phyloP scores from a whole-genome alignment of 2,113 vertebrate genomes.

The Forbesichthys papilliferus region DNA sequence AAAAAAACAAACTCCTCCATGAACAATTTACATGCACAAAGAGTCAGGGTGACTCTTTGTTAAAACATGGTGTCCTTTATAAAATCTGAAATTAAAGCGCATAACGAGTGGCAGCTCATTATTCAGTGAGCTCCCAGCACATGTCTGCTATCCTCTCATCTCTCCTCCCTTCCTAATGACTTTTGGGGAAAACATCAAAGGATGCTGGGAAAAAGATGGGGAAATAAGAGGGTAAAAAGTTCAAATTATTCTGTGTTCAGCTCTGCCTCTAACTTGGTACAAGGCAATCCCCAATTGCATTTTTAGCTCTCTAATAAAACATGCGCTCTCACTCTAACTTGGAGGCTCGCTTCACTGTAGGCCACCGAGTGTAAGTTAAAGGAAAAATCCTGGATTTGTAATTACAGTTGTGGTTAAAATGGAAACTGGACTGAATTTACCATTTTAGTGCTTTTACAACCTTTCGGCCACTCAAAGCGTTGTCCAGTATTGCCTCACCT shows the following conservation, averaged over 20 bases:
- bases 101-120: slow-evolving; percentile 66
- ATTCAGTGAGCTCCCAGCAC: slow-evolving; percentile 44
- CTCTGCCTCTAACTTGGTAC: slow-evolving; percentile 28
- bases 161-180: slow-evolving; percentile 65
- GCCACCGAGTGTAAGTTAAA: too few relatives aligned
- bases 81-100: slow-evolving; percentile 47
- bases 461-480: too few relatives aligned
- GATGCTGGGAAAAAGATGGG: slow-evolving; percentile 44
- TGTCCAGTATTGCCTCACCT: too few relatives aligned
- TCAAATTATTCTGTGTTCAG: slow-evolving; percentile 54
- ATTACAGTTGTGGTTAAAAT: too few relatives aligned
- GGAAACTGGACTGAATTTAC: too few relatives aligned
- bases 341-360: too few relatives aligned
- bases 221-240: slow-evolving; percentile 22
- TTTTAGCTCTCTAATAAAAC: slow-evolving; percentile 3
- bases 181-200: slow-evolving; percentile 72
- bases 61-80: slow-evolving; percentile 49
- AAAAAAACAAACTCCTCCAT: not conserved
- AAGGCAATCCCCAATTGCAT: slow-evolving; percentile 2
- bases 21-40: slow-evolving; percentile 26
- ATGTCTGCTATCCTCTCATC: slow-evolving; percentile 35
- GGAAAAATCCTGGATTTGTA: too few relatives aligned
- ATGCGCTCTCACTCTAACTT: not conserved
- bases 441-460: too few relatives aligned
- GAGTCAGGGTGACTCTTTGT: slow-evolving; percentile 56